phyloP scores from a whole-genome alignment of 2,888 invertebrate genomes.

The Agrenia bidenticulata region DNA sequence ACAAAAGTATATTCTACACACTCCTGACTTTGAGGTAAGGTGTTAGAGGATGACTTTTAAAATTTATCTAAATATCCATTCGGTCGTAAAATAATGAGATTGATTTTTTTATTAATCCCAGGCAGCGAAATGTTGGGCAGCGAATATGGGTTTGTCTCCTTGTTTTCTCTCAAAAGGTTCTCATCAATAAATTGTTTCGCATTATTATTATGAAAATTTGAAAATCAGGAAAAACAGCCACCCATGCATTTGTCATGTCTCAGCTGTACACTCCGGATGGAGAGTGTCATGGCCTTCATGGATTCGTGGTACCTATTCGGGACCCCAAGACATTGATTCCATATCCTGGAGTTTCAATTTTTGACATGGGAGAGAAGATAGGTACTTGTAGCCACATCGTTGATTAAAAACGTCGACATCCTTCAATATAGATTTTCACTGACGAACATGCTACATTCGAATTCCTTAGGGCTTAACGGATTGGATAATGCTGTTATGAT shows the following conservation, averaged over 20 bases:
- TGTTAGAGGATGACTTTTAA: no score
- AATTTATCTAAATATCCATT: no score
- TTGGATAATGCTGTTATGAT: constrained; percentile 56
- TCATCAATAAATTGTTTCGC: constrained; percentile 1
- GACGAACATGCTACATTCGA: not conserved
- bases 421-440: no score
- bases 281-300: constrained; percentile 78
- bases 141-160: constrained; percentile 70
- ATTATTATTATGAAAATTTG: constrained; percentile 8
- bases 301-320: constrained; percentile 84
- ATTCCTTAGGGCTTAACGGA: constrained; percentile 78
- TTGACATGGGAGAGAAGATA: constrained; percentile 90
- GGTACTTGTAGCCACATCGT: no score
- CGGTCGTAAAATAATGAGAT: no score
- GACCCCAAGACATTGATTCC: constrained; percentile 71
- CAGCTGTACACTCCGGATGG: constrained; percentile 79
- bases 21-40: constrained; percentile 68
- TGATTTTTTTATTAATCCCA: constrained; percentile 4
- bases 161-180: not conserved
- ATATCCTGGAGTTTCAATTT: constrained; percentile 73
- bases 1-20: constrained; percentile 70
- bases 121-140: constrained; percentile 83
- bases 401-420: no score
- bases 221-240: constrained; percentile 70
- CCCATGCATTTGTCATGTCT: constrained; percentile 85